A percentile compares a stretch with the other conserved stretches of the same genome.
phyloP scores from a whole-genome alignment of 2,113 vertebrate genomes.

The Galbula dea region DNA sequence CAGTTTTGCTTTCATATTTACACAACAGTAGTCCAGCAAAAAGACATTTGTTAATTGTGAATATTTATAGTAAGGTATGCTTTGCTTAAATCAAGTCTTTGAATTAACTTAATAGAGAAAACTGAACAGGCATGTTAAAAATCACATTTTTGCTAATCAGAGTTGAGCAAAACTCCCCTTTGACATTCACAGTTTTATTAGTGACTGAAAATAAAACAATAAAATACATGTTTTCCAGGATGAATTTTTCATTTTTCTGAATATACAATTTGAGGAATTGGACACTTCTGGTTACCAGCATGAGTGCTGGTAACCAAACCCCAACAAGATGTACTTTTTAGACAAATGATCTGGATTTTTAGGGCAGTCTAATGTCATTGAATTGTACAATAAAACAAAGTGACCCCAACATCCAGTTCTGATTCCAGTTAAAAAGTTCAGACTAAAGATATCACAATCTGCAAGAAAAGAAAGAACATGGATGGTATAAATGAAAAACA shows the following conservation, averaged over 20 bases:
- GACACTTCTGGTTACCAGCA: constrained; percentile 40
- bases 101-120: constrained; percentile 33
- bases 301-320: constrained; percentile 25
- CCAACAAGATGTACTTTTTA: neutral
- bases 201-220: constrained; percentile 66
- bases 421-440: constrained; percentile 88
- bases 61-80: neutral
- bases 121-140: constrained; percentile 68
- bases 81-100: constrained; percentile 26
- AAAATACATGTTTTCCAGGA: constrained; percentile 58
- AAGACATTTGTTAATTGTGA: constrained; percentile 6
- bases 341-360: constrained; percentile 60
- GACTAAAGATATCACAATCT: constrained; percentile 95
- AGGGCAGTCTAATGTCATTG: constrained; percentile 70
- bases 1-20: constrained; percentile 39
- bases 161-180: constrained; percentile 63
- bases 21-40: neutral
- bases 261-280: constrained; percentile 38
- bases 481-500: constrained; percentile 70
- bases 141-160: constrained; percentile 69
- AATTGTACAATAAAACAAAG: constrained; percentile 73
- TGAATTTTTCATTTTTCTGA: constrained; percentile 12
- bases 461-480: constrained; percentile 86
- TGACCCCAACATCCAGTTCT: constrained; percentile 89
- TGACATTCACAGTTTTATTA: constrained; percentile 75